Evolutionary conservation across 2,888 invertebrate genomes (phyloP).

Genomic region (Macaria liturata): DNA sequence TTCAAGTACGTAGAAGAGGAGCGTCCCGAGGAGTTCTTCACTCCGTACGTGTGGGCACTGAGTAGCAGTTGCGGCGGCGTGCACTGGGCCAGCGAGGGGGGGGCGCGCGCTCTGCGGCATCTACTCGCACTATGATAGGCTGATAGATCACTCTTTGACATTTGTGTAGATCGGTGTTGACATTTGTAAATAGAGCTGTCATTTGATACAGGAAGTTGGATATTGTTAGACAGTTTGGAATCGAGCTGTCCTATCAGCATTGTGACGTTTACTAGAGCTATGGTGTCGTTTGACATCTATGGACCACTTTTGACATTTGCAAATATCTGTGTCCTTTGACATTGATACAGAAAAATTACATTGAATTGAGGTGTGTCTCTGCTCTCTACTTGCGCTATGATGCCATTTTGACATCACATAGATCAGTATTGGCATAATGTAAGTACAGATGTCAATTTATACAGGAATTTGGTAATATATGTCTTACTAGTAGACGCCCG

Average conservation of each 20-base stretch:
- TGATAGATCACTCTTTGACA: neutral
- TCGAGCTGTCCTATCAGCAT: neutral
- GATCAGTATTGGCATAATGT: no score
- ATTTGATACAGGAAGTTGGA: neutral
- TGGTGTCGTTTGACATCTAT: no score
- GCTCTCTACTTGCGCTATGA: no score
- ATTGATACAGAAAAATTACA: no score
- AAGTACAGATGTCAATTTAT: no score
- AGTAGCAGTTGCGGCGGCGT: slow-evolving; percentile 85
- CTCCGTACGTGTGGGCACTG: slow-evolving; percentile 99
- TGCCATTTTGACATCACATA: no score
- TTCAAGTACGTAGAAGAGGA: slow-evolving; percentile 99
- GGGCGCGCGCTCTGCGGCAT: slow-evolving; percentile 58
- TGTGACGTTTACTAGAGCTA: neutral
- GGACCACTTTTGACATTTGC: no score
- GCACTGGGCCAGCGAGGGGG: slow-evolving; percentile 77
- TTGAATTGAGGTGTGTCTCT: no score
- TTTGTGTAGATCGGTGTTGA: neutral
- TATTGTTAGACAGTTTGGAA: no score
- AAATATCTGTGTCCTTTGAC: no score
- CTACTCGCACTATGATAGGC: slow-evolving; percentile 59
- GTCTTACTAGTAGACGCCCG: no score
- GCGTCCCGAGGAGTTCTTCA: slow-evolving; percentile 99
- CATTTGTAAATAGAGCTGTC: neutral
- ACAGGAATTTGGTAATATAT: no score